Base-by-base conservation (phyloP, 2,888 invertebrate genomes). In the Eristalis intricaria region DNA sequence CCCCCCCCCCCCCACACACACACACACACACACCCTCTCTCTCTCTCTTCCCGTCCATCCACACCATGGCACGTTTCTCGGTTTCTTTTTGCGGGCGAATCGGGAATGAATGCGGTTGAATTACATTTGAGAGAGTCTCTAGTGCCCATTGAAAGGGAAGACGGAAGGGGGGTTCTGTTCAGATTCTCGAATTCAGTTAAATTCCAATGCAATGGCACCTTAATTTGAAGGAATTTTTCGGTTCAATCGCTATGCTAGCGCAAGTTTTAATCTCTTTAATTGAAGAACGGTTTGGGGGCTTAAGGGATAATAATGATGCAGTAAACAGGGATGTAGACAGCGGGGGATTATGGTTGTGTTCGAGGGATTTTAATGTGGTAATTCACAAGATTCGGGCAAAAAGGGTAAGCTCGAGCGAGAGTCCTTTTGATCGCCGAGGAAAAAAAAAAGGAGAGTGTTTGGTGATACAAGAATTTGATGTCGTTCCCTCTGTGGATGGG, bases 251-350 rank as follows among this genome's bases (percentile, higher is more conserved):
- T 1, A 7, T 8, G 50, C 19, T 19, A 71, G 63, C 32, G 23
- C 76, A 80, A 32, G n/a, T 65, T 58, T 65, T 84, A 70, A 75
- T 79, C 79, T 58, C 66, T 80, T 84, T 84, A 76, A 84, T 84
- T 84, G 70, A 76, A 64, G 68, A 61, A 58, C 80, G 66, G 65
- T 75, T 38, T 7, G 70, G 66, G 50, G 66, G 32, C 65, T 80
- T 76, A 23, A 22, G 66, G 80, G 84, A 80, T 76, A 71, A 80
- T 40, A 75, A 84, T 76, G 75, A 75, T 60, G 65, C 32, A 75
- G 71, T 79, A 70, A 79, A 79, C 26, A 26, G 26, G 32, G 32
- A 61, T 58, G 69, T 60, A 75, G 79, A 73, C 19, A 50, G 50
- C 32, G 43, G 60, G 26, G 29, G 56, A 58, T 70, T 70, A 19